Conservation (phyloP, 2,797 vertebrate species). For the Phrynocephalus vlangalii region DNA sequence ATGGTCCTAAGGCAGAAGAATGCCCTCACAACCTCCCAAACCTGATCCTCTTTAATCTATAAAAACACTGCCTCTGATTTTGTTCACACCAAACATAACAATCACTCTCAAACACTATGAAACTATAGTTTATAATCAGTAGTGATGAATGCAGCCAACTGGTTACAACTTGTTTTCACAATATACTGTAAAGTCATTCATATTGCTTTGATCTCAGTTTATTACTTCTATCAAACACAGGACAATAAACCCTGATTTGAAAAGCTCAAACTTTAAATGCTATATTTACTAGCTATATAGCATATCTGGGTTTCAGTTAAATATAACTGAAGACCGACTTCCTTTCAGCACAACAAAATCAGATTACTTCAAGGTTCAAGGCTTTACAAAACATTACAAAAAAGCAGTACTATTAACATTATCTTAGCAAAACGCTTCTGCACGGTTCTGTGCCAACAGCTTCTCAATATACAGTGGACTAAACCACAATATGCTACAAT, state of each 20-base stretch:
- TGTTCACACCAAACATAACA: not conserved
- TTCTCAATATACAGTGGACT: not conserved
- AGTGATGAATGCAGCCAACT: not conserved
- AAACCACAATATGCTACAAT: not conserved
- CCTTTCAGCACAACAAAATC: constrained; percentile 34
- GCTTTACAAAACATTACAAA: constrained; percentile 7
- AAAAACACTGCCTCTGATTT: not conserved
- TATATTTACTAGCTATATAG: not conserved
- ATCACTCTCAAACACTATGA: not conserved
- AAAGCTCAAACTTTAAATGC: not conserved
- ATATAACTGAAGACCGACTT: not conserved
- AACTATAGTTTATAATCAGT: not conserved
- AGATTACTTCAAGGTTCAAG: constrained; percentile 45
- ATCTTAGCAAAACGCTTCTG: not conserved
- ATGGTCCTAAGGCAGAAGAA: too few species aligned
- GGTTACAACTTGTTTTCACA: not conserved
- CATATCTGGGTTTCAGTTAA: not conserved
- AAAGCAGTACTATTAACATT: not conserved
- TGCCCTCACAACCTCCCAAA: too few species aligned
- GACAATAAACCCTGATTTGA: not conserved
- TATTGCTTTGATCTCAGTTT: not conserved
- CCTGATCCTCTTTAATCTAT: too few species aligned
- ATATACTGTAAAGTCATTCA: not conserved
- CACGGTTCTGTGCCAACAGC: constrained; percentile 23
- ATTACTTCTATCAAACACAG: not conserved